Conservation (phyloP, 2,888 invertebrate genomes). For the Temnothorax unifasciatus region DNA sequence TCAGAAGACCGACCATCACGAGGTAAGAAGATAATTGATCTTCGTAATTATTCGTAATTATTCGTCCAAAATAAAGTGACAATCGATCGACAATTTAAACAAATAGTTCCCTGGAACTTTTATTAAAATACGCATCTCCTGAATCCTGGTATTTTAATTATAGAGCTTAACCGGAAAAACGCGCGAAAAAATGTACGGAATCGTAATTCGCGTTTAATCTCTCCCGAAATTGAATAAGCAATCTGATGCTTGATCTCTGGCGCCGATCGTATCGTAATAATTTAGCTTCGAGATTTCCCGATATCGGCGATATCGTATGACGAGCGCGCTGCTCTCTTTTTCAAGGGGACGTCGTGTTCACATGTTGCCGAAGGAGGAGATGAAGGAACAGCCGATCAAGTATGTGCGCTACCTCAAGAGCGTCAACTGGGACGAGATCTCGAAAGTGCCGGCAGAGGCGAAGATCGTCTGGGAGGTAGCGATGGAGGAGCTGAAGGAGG, state of each 20-base stretch:
- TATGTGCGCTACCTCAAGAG: conserved; percentile 32
- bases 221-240: not conserved
- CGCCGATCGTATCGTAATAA: not conserved
- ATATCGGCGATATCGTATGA: not conserved
- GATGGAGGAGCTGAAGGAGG: conserved; percentile 34
- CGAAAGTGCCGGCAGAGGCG: conserved; percentile 24
- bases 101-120: not conserved
- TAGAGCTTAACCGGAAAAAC: not conserved
- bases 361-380: conserved; percentile 37
- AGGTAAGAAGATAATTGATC: not conserved
- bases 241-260: not conserved
- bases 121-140: not conserved
- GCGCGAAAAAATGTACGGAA: not conserved
- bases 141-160: not conserved
- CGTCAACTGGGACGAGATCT: conserved; percentile 41
- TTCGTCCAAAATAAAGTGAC: not conserved
- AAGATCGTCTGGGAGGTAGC: conserved; percentile 40
- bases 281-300: not conserved
- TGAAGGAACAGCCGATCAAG: conserved; percentile 25
- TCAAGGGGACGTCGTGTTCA: conserved; percentile 13
- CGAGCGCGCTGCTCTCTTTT: not conserved
- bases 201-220: not conserved
- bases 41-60: not conserved
- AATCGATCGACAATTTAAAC: not conserved
- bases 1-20: conserved; percentile 10